phyloP scores from a whole-genome alignment of 2,888 invertebrate genomes.

The Mesoligia furuncula region DNA sequence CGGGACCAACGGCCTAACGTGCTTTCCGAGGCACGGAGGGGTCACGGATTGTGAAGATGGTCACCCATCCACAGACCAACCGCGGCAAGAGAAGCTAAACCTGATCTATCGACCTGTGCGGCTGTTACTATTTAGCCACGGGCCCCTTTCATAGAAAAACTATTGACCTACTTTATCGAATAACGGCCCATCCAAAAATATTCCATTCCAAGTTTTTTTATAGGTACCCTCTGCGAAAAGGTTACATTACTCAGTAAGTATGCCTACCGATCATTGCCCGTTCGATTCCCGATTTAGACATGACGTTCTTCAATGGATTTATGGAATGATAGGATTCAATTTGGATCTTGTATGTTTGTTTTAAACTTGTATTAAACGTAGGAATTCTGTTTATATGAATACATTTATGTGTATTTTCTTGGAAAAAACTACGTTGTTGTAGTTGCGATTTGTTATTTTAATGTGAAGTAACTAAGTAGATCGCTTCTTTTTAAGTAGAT shows the following conservation, averaged over 20 bases:
- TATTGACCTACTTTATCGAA: slow-evolving; percentile 2
- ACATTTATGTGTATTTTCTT: slow-evolving; percentile 3
- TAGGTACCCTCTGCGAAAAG: slow-evolving; percentile 26
- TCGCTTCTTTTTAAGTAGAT: background rate
- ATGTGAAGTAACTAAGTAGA: slow-evolving; percentile 13
- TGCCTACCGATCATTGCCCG: slow-evolving; percentile 59
- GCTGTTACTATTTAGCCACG: too few species aligned
- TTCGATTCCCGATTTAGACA: slow-evolving; percentile 63
- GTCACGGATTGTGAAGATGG: too few species aligned
- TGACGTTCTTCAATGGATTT: slow-evolving; percentile 52
- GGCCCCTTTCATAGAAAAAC: background rate
- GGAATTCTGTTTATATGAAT: slow-evolving; percentile 31
- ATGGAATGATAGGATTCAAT: slow-evolving; percentile 57
- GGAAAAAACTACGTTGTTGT: background rate
- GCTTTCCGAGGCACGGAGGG: too few species aligned
- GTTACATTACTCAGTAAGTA: slow-evolving; percentile 40
- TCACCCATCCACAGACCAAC: too few species aligned
- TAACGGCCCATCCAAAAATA: background rate
- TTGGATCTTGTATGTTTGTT: slow-evolving; percentile 43
- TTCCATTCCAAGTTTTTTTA: slow-evolving; percentile 10
- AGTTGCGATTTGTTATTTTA: slow-evolving; percentile 12
- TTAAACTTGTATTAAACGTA: slow-evolving; percentile 19
- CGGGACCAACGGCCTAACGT: too few species aligned
- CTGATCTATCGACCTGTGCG: too few species aligned
- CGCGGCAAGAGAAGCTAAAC: too few species aligned